Evolutionary conservation across 1,140 invertebrate species (phyloP), one percentile per base, ranked within the genome.

Genomic region (Centruroides sculpturatus): DNA sequence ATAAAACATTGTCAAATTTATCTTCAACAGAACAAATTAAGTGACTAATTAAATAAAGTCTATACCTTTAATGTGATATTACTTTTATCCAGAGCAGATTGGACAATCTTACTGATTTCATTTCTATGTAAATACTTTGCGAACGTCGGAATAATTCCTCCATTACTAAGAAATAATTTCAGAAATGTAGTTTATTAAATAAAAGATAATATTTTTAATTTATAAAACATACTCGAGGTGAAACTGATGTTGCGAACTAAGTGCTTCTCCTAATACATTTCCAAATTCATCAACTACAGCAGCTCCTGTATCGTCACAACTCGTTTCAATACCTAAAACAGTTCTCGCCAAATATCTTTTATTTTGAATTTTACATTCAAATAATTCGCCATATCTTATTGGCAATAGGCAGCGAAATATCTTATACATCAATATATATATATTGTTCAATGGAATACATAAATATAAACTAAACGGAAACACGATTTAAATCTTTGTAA

Each of bases 291-390:
- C 78, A 3, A 98, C 83, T 67, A 98, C 80, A 54, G 89, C 93
- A 69, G 85, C 85, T 56, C 89, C 93, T 4, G 94, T 98, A 72
- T 98, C 95, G 79, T 98, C 95, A 75, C 92, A 98, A 66, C 92
- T 97, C 12, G 92, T 95, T 81, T 98, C 95, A 66, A 98, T 96
- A 7, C 94, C 95, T 62, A 97, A 74, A 53, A 93, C 73, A 34
- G 53, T 4, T 58, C 41, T 69, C 41, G 8, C 41, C 41, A 41
- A 41, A 41, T 41, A 41, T 41, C 41, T 41, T 41, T 41, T 41
- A 41, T 8, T 41, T 3, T 41, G 41, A 41, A 41, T 41, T 3
- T 5, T 6, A 6, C 5, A 41, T 41, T 41, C 8, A 41, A 41
- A 41, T 41, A 41, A 6, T 41, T 41, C 3, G 1, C 41, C 41